Evolutionary conservation across 1,140 invertebrate genomes (phyloP).

Genomic region (Penaeus vannamei): DNA sequence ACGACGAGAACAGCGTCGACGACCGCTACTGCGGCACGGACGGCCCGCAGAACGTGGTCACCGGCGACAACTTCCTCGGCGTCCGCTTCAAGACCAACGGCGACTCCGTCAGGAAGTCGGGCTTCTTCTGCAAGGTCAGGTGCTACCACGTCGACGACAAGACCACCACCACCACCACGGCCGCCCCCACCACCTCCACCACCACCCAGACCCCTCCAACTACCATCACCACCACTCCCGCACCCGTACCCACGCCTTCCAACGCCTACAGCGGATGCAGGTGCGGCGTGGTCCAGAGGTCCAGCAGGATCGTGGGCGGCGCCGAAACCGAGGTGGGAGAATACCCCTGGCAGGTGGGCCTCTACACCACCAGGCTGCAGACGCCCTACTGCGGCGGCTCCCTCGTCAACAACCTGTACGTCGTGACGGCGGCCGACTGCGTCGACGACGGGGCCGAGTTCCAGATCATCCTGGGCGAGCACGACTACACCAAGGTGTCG

Average conservation of each 20-base stretch:
- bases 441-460: background rate
- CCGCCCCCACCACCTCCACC: too few species aligned
- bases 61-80: background rate
- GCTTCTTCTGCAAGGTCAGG: conserved; percentile 10
- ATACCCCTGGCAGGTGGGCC: conserved; percentile 57
- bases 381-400: conserved; percentile 72
- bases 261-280: too few species aligned
- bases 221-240: too few species aligned
- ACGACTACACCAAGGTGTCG: too few species aligned
- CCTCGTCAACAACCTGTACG: conserved; percentile 71
- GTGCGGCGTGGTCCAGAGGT: conserved; percentile 19
- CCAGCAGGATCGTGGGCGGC: conserved; percentile 47
- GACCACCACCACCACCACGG: too few species aligned
- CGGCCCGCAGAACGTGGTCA: background rate
- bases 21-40: background rate
- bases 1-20: background rate
- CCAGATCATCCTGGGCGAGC: too few species aligned
- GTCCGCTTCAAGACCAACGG: conserved; percentile 8
- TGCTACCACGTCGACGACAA: too few species aligned
- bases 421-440: conserved; percentile 73
- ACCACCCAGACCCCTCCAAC: too few species aligned
- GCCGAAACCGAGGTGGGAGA: conserved; percentile 38
- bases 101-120: background rate
- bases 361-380: conserved; percentile 54
- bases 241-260: too few species aligned